Conservation (phyloP, 53 echinoderm and acorn worm genomes). For the Henricia sp. region DNA sequence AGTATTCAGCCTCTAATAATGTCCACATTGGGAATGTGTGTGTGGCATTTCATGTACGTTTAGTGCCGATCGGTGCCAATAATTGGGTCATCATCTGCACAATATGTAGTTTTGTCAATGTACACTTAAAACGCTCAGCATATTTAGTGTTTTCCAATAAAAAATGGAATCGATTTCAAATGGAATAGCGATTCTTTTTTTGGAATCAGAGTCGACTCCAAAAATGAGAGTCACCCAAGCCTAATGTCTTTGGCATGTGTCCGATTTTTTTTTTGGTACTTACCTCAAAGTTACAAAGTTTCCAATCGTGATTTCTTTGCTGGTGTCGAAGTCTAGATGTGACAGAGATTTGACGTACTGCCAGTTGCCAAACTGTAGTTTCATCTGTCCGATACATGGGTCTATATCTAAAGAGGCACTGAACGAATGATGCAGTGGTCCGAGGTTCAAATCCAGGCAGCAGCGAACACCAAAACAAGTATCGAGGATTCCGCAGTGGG, state of each 20-base stretch:
- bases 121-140: not conserved
- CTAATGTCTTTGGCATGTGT: not conserved
- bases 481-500: constrained; percentile 37
- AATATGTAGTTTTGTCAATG: too few relatives aligned
- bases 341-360: constrained; percentile 47
- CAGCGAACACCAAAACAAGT: constrained; percentile 49
- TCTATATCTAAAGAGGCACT: constrained; percentile 38
- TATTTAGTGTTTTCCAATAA: too few relatives aligned
- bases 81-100: too few relatives aligned
- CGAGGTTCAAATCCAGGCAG: constrained; percentile 59
- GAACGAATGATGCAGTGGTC: constrained; percentile 24
- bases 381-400: constrained; percentile 49
- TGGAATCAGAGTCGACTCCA: too few relatives aligned
- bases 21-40: not conserved
- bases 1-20: too few relatives aligned
- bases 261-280: not conserved
- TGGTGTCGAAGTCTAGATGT: constrained; percentile 24
- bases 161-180: not conserved
- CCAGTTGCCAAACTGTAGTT: constrained; percentile 46
- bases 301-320: constrained; percentile 38
- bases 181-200: too few relatives aligned
- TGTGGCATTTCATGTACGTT: not conserved
- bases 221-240: not conserved
- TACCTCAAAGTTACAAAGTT: constrained; percentile 40
- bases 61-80: too few relatives aligned